Percentiles rank a stretch among this genome's conserved stretches.
These are phyloP conservation scores for Lepidocolaptes lacrymiger DNA, from an alignment of 2,797 vertebrate genomes.

Conservation along the genomic window DNA sequence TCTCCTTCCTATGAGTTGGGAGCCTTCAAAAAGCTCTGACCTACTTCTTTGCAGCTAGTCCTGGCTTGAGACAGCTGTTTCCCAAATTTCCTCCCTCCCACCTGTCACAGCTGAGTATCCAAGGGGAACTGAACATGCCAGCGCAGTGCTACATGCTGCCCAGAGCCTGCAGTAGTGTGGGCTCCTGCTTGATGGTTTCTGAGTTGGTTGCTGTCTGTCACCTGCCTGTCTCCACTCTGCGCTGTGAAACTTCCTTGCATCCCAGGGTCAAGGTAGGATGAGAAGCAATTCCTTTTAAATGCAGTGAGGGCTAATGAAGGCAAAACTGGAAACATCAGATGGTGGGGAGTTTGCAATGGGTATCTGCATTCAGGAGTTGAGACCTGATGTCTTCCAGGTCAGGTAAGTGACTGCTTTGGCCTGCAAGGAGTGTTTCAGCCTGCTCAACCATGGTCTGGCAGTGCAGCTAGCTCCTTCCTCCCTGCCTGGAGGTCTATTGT, in stretches of 20 bases:
- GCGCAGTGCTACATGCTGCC: accelerated
- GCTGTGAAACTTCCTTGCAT: background rate
- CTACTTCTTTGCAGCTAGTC: background rate
- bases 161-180: accelerated
- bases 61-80: background rate
- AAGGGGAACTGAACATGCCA: background rate
- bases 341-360: background rate
- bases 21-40: background rate
- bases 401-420: background rate
- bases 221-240: background rate
- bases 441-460: background rate
- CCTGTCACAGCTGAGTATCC: background rate
- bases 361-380: background rate
- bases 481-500: accelerated
- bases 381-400: background rate
- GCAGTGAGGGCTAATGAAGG: background rate
- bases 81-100: background rate
- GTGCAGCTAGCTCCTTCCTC: background rate
- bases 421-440: background rate
- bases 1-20: background rate
- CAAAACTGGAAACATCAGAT: background rate
- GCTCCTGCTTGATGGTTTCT: background rate
- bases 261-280: background rate
- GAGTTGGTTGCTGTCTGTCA: background rate
- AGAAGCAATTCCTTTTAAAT: background rate